Evolutionary conservation across 2,888 invertebrate species (phyloP), one percentile per base, ranked within the genome.

Genomic region (Lissocephala sabroskyi): DNA sequence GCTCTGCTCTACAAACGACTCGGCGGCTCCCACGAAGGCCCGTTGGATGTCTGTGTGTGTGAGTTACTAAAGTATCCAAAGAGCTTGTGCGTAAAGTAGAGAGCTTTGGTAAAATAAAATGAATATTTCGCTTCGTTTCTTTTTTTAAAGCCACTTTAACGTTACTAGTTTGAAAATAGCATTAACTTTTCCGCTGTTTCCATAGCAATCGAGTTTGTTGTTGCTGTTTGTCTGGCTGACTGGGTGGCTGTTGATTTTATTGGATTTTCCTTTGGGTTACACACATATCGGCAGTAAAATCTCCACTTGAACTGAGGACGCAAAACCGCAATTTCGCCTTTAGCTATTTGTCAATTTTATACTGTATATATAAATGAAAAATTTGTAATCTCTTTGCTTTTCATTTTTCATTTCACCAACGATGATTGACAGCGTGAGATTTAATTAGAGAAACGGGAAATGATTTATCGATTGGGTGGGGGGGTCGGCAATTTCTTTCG

Each of bases 111-210:
- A 11, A n/a, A n/a, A n/a, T n/a, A n/a, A n/a, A n/a, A n/a, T n/a
- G n/a, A n/a, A n/a, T n/a, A n/a, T n/a, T n/a, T n/a, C n/a, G n/a
- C n/a, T n/a, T n/a, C n/a, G 6, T 10, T 35, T 16, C 16, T 13
- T 13, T 35, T 45, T 36, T 45, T 40, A 45, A 45, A 40, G 40
- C 40, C 32, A 32, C 30, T 40, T 40, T 14, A 37, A 19, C 16
- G 35, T 35, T 1, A 16, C 14, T 35, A n/a, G n/a, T n/a, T n/a
- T n/a, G n/a, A n/a, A n/a, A n/a, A n/a, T n/a, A n/a, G n/a, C n/a
- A n/a, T n/a, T n/a, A n/a, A n/a, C n/a, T n/a, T n/a, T n/a, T n/a
- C n/a, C n/a, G n/a, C n/a, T n/a, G n/a, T n/a, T n/a, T n/a, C n/a
- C n/a, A n/a, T n/a, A n/a, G n/a, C n/a, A n/a, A n/a, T n/a, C n/a